Percentiles rank a stretch among this genome's conserved stretches.
Evolutionary conservation across 2,797 vertebrate species (phyloP).

Genomic region (Gymnoscopelus microlampas): DNA sequence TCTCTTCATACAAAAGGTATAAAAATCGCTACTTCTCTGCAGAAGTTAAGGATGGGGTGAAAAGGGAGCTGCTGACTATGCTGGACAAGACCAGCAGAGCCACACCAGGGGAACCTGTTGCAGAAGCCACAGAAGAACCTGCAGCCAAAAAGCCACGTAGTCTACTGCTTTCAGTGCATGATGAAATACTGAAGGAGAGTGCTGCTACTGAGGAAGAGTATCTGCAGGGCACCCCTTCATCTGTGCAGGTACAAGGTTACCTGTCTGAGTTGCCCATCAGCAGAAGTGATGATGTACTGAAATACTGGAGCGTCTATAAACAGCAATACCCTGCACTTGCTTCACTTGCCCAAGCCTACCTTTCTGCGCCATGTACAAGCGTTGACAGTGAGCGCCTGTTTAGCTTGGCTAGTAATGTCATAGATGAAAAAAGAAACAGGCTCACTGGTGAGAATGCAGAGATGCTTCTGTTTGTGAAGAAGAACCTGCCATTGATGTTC

Average conservation of each 20-base stretch:
- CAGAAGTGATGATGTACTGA: neutral
- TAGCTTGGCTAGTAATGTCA: constrained; percentile 17
- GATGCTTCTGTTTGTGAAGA: constrained; percentile 20
- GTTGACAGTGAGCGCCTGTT: constrained; percentile 25
- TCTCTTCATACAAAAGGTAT: constrained; percentile 8
- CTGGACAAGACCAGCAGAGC: constrained; percentile 8
- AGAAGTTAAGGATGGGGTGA: constrained; percentile 20
- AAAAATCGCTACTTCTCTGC: constrained; percentile 21
- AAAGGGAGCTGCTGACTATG: constrained; percentile 8
- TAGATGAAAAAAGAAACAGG: constrained; percentile 18
- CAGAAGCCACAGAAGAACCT: constrained; percentile 20
- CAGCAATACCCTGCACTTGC: constrained; percentile 16
- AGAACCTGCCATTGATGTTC: constrained; percentile 26
- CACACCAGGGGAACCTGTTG: constrained; percentile 14
- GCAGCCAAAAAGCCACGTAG: constrained; percentile 27
- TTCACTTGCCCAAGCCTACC: constrained; percentile 9
- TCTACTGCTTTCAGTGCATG: constrained; percentile 26
- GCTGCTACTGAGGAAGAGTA: too few species aligned
- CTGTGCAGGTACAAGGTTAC: too few species aligned
- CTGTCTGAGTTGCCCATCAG: constrained; percentile 15
- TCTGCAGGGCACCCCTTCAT: too few species aligned
- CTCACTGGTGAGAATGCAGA: constrained; percentile 14
- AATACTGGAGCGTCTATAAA: constrained; percentile 26
- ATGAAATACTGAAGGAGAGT: constrained; percentile 22
- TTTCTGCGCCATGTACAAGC: constrained; percentile 29